Conservation (phyloP, 2,113 vertebrate genomes). For the Mixornis gularis region DNA sequence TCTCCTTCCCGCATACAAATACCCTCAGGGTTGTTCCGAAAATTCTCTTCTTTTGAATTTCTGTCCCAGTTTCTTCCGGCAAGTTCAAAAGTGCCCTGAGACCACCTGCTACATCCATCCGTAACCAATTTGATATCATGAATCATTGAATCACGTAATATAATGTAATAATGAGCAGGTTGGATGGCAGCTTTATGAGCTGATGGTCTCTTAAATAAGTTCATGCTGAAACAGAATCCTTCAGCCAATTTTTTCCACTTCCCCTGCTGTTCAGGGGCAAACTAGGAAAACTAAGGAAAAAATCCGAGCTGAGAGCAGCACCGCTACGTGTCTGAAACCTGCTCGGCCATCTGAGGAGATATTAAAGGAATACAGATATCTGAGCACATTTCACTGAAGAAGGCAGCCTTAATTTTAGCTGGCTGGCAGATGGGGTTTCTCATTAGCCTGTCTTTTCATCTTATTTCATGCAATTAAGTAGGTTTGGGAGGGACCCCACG, state of each 20-base stretch:
- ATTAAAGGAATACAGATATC: neutral
- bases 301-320: neutral
- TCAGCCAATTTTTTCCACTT: slow-evolving; percentile 33
- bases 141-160: slow-evolving; percentile 5
- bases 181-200: slow-evolving; percentile 18
- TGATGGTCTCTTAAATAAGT: slow-evolving; percentile 34
- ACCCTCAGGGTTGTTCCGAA: neutral
- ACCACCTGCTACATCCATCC: neutral
- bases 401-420: slow-evolving; percentile 37
- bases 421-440: slow-evolving; percentile 53
- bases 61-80: neutral
- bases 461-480: slow-evolving; percentile 51
- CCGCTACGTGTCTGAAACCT: neutral
- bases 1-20: neutral
- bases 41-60: neutral
- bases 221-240: slow-evolving; percentile 16
- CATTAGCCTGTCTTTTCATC: slow-evolving; percentile 56
- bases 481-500: neutral
- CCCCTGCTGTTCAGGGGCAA: slow-evolving; percentile 8
- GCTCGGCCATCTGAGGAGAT: neutral
- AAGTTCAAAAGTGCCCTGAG: neutral
- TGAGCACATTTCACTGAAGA: neutral
- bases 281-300: neutral
- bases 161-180: slow-evolving; percentile 25
- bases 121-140: neutral